These are phyloP conservation scores for Lordiphosa clarofinis DNA, from an alignment of 1,140 invertebrate genomes.

Conservation along the genomic window DNA sequence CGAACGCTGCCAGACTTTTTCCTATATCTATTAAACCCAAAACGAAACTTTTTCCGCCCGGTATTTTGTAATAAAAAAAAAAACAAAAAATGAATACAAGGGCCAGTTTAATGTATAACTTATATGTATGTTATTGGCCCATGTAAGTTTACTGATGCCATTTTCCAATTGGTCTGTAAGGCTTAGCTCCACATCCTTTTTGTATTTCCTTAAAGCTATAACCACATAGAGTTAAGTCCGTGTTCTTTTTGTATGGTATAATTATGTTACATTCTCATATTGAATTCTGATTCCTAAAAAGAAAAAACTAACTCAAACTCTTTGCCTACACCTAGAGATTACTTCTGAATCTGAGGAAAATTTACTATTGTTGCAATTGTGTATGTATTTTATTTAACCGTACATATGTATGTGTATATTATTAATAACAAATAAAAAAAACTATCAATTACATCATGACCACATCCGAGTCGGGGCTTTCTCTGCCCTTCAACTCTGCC, in stretches of 20 bases:
- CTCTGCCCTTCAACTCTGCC: background rate
- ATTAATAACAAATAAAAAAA: slow-evolving; percentile 28
- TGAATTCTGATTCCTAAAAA: slow-evolving; percentile 42
- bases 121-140: slow-evolving; percentile 59
- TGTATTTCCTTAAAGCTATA: slow-evolving; percentile 19
- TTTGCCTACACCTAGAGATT: slow-evolving; percentile 38
- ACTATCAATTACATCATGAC: background rate
- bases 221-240: slow-evolving; percentile 32
- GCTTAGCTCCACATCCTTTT: slow-evolving; percentile 28
- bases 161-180: slow-evolving; percentile 49
- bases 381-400: slow-evolving; percentile 61
- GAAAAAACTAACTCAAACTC: slow-evolving; percentile 23
- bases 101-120: slow-evolving; percentile 42
- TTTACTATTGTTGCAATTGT: slow-evolving; percentile 64
- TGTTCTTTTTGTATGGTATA: slow-evolving; percentile 25
- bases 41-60: too few relatives aligned
- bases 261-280: slow-evolving; percentile 27
- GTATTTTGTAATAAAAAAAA: too few relatives aligned
- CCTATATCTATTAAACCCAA: too few relatives aligned
- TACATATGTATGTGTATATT: slow-evolving; percentile 61
- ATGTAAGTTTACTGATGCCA: slow-evolving; percentile 41
- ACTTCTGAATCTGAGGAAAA: slow-evolving; percentile 19
- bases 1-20: too few relatives aligned
- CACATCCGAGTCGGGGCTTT: too few relatives aligned
- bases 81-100: too few relatives aligned